phyloP scores from a whole-genome alignment of 1,140 invertebrate genomes.

The Polyergus mexicanus region DNA sequence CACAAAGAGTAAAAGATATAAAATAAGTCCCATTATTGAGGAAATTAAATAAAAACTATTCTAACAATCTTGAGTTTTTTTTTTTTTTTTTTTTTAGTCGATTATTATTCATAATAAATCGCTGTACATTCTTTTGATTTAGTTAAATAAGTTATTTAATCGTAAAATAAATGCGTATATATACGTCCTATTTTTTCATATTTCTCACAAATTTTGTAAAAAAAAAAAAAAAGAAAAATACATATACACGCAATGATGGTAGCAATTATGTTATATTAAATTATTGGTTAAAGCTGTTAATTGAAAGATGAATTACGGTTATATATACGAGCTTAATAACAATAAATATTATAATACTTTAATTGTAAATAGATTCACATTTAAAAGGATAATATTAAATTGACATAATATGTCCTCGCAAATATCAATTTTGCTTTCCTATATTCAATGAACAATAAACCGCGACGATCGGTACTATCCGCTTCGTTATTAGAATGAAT shows the following conservation, averaged over 20 bases:
- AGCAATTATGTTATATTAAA: background rate
- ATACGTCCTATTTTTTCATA: background rate
- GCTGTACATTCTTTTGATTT: background rate
- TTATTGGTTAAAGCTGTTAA: background rate
- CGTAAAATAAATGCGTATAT: background rate
- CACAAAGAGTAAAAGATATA: no score
- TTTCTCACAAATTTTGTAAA: background rate
- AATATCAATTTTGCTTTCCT: conserved; percentile 35
- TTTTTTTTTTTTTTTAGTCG: no score
- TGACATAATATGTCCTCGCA: background rate
- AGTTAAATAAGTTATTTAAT: background rate
- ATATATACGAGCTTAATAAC: background rate
- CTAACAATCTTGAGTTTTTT: background rate
- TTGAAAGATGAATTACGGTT: background rate
- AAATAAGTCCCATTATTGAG: background rate
- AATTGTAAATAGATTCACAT: background rate
- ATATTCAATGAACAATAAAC: conserved; percentile 28
- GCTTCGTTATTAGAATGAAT: conserved; percentile 16
- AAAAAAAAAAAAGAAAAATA: no score
- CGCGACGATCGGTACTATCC: background rate
- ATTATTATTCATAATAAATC: background rate
- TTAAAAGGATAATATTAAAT: conserved; percentile 5
- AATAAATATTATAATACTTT: conserved; percentile 25
- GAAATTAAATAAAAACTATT: background rate
- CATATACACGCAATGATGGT: background rate